Percentiles rank a stretch among this genome's conserved stretches.
phyloP scores from a whole-genome alignment of 2,113 vertebrate species.

The Plotosus lineatus region DNA sequence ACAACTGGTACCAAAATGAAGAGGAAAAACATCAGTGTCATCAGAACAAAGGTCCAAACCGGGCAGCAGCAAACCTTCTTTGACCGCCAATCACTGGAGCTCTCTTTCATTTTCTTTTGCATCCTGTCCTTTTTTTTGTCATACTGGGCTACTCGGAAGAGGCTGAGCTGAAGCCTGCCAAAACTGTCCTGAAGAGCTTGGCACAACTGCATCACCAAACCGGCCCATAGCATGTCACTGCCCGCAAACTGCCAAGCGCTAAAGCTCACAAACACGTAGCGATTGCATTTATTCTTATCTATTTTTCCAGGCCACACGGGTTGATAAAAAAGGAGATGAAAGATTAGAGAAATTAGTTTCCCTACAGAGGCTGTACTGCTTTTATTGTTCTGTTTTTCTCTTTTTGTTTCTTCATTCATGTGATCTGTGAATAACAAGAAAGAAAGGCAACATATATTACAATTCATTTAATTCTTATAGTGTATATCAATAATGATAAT shows the following conservation, averaged over 20 bases:
- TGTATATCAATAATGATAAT: not conserved
- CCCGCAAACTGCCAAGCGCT: constrained; percentile 94
- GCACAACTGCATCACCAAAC: constrained; percentile 83
- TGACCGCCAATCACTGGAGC: constrained; percentile 72
- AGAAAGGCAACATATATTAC: not conserved
- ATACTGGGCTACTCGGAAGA: constrained; percentile 76
- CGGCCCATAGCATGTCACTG: constrained; percentile 91
- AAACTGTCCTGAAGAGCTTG: constrained; percentile 77
- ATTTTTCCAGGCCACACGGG: constrained; percentile 77
- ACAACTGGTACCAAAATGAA: constrained; percentile 61
- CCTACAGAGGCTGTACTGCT: constrained; percentile 54
- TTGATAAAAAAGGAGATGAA: constrained; percentile 78
- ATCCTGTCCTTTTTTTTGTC: constrained; percentile 57
- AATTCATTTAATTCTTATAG: not conserved
- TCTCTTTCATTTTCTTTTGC: constrained; percentile 59
- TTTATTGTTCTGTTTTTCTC: constrained; percentile 56
- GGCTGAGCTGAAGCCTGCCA: constrained; percentile 78
- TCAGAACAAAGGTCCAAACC: constrained; percentile 67
- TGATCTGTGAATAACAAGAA: constrained; percentile 59
- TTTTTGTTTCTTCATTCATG: constrained; percentile 62
- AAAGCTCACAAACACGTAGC: constrained; percentile 86
- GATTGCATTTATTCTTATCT: constrained; percentile 69
- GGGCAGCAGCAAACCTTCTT: constrained; percentile 73
- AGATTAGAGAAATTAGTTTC: constrained; percentile 63
- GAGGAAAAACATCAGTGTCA: constrained; percentile 50